These are phyloP conservation scores for Homarus gammarus DNA, from an alignment of 2,888 invertebrate genomes.

Conservation along the genomic window DNA sequence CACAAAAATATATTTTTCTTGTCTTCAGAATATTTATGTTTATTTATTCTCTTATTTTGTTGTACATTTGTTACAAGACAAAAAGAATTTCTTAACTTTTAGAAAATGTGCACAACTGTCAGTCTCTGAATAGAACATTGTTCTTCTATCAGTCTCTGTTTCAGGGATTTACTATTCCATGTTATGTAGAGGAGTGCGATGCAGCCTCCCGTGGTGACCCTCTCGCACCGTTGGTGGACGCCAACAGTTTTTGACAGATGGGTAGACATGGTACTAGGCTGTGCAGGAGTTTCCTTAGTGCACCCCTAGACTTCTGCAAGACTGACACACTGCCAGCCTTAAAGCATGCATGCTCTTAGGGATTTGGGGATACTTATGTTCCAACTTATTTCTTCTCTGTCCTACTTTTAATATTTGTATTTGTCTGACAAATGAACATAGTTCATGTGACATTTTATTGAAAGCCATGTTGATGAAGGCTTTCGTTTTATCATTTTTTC, in stretches of 20 bases:
- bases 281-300: constrained; percentile 13
- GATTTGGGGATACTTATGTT: constrained; percentile 39
- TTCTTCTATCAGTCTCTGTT: constrained; percentile 2
- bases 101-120: constrained; percentile 32
- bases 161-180: constrained; percentile 18
- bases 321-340: constrained; percentile 67
- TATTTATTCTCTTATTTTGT: constrained; percentile 7
- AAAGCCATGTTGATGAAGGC: not conserved
- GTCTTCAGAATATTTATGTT: constrained; percentile 12
- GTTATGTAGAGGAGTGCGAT: constrained; percentile 29
- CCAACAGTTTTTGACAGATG: constrained; percentile 59
- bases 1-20: constrained; percentile 40
- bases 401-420: constrained; percentile 25
- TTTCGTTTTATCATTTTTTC: not conserved
- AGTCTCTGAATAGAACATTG: constrained; percentile 1
- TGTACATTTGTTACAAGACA: constrained; percentile 37
- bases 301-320: constrained; percentile 63
- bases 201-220: constrained; percentile 34
- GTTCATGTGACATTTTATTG: not conserved
- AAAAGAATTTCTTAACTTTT: constrained; percentile 21
- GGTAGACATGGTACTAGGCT: constrained; percentile 38
- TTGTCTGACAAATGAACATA: not conserved
- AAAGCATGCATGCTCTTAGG: constrained; percentile 59
- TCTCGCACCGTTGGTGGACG: constrained; percentile 57
- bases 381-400: constrained; percentile 15